Conservation (phyloP, 2,113 vertebrate species). For the Tor tambroides region DNA sequence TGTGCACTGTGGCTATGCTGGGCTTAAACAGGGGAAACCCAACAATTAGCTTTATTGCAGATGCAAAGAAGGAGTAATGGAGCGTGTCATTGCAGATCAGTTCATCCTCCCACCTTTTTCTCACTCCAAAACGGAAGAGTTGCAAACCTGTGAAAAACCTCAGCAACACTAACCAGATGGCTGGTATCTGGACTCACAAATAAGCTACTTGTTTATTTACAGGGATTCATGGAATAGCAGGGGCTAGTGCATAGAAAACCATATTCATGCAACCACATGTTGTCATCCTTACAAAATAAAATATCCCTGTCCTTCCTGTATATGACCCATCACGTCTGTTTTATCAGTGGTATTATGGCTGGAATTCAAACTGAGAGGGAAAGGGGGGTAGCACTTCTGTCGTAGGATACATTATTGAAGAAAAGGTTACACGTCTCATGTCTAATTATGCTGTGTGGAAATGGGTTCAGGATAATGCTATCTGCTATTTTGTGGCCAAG, state of each 20-base stretch:
- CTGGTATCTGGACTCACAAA: neutral
- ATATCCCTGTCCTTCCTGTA: neutral
- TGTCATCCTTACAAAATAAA: neutral
- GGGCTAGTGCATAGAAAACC: neutral
- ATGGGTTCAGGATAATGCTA: slow-evolving; percentile 35
- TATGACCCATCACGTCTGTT: neutral
- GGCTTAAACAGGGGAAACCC: slow-evolving; percentile 57
- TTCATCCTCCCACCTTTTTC: slow-evolving; percentile 60
- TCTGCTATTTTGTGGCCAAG: slow-evolving; percentile 15
- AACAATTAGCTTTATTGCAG: slow-evolving; percentile 75
- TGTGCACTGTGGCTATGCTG: slow-evolving; percentile 44
- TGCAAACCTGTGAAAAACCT: neutral
- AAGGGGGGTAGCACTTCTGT: neutral
- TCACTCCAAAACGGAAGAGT: slow-evolving; percentile 29
- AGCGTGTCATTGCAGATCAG: slow-evolving; percentile 73
- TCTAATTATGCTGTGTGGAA: slow-evolving; percentile 33
- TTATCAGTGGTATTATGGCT: neutral
- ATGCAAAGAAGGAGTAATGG: slow-evolving; percentile 73
- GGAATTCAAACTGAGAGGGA: neutral
- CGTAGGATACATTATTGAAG: neutral
- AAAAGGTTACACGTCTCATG: slow-evolving; percentile 40
- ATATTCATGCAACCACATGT: neutral
- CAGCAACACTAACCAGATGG: neutral
- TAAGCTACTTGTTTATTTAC: slow-evolving; percentile 10
- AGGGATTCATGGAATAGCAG: neutral